Percentiles rank a stretch among this genome's conserved stretches.
These are phyloP conservation scores for Leptinotarsa lineolata DNA, from an alignment of 1,140 invertebrate genomes.

Conservation along the genomic window DNA sequence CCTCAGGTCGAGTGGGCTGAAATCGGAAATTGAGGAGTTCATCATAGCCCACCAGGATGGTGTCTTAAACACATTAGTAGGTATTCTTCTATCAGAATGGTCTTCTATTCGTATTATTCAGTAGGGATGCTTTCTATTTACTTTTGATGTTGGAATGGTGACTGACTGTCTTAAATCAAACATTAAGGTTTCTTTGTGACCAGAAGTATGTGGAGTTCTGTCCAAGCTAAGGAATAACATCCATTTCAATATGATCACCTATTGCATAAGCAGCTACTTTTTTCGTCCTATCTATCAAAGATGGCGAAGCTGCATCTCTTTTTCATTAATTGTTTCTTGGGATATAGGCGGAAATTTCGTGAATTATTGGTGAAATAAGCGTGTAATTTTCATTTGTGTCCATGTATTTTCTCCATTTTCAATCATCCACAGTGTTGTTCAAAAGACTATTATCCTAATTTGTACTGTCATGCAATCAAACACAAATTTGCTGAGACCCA, in stretches of 20 bases:
- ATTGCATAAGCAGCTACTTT: not conserved
- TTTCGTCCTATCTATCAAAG: no score
- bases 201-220: slow-evolving; percentile 7
- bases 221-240: slow-evolving; percentile 20
- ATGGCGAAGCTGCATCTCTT: no score
- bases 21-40: no score
- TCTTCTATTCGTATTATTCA: slow-evolving; percentile 15
- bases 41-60: no score
- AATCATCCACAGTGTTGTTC: slow-evolving; percentile 9
- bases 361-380: slow-evolving; percentile 13
- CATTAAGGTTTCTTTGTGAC: slow-evolving; percentile 8
- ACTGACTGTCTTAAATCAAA: slow-evolving; percentile 9
- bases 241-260: slow-evolving; percentile 19
- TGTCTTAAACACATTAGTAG: not conserved
- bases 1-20: no score
- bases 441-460: no score
- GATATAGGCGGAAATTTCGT: slow-evolving; percentile 19
- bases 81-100: not conserved
- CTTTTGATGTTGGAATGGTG: slow-evolving; percentile 9
- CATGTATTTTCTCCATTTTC: slow-evolving; percentile 13
- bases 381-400: slow-evolving; percentile 18
- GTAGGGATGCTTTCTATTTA: no score
- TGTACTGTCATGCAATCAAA: no score
- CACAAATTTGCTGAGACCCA: no score
- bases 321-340: slow-evolving; percentile 19